These are phyloP conservation scores for Drosophila planitibia DNA, from an alignment of 2,888 invertebrate species.

Conservation along the genomic window DNA sequence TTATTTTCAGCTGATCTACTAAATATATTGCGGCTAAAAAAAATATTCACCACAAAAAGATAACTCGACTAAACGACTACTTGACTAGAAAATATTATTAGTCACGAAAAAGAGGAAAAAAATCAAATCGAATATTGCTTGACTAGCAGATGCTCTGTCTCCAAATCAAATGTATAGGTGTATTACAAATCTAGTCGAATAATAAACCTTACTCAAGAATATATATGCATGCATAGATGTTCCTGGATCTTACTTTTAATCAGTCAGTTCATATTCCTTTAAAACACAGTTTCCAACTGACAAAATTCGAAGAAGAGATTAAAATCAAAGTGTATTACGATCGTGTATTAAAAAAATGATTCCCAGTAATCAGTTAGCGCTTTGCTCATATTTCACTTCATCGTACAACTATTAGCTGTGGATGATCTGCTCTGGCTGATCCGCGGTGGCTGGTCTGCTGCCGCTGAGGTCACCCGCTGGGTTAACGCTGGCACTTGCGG, in stretches of 20 bases:
- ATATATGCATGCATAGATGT: background rate
- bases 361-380: background rate
- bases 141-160: background rate
- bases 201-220: background rate
- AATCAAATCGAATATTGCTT: background rate
- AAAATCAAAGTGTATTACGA: background rate
- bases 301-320: background rate
- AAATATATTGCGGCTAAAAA: background rate
- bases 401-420: too few species aligned
- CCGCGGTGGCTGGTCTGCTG: background rate
- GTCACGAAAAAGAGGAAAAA: too few species aligned
- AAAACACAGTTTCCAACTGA: background rate
- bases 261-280: background rate
- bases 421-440: background rate
- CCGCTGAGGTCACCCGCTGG: slow-evolving; percentile 35
- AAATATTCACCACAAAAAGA: background rate
- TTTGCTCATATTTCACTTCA: slow-evolving; percentile 13
- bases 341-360: background rate
- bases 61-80: background rate
- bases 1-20: background rate
- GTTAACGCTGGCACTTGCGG: slow-evolving; percentile 33
- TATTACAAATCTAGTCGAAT: background rate
- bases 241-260: background rate
- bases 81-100: background rate
- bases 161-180: background rate